Evolutionary conservation across 2,888 invertebrate genomes (phyloP), one percentile per base, ranked within the genome.

Genomic region (Tachina fera): DNA sequence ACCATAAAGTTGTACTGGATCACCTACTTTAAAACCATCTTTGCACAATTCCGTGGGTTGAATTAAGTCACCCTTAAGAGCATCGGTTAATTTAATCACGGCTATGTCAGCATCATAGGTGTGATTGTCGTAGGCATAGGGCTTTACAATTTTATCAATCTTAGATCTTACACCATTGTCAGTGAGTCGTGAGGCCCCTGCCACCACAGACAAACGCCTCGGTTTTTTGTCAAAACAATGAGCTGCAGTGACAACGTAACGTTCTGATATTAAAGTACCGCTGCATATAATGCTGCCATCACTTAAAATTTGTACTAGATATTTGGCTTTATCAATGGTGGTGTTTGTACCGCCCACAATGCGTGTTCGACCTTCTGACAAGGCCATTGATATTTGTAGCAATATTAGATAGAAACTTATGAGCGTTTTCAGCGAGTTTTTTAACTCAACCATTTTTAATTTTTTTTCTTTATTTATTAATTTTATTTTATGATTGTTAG

Each of bases 21-120:
- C 47, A 1, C 87, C 87, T 19, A 22, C 11, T 9, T 11, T 16
- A 10, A 76, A 45, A 1, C n/a, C 9, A 1, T 9, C 8, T n/a
- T 43, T 65, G 5, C 87, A 76, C 1, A 88, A 68, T 1, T 8
- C 1, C 41, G 87, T 88, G 1, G 87, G 67, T 11, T 31, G 14
- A 3, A 88, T 79, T n/a, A 75, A 71, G 0, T 1, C 9, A 1
- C 88, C 88, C 6, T 6, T 41, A 3, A 88, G 8, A 4, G 77
- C 31, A 47, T 9, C 61, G 0, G 31, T 41, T 22, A 89, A 19
- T 19, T 53, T 65, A 8, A 89, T 10, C 3, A 89, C 78, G 1
- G 88, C 87, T 9, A 89, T 68, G 79, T 89, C 88, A 51, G 84
- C 84, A 39, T 84, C 39, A 67, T 86, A 45, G 5, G 84, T 81